Conservation (phyloP, 2,797 vertebrate species). For the Phoebastria nigripes region DNA sequence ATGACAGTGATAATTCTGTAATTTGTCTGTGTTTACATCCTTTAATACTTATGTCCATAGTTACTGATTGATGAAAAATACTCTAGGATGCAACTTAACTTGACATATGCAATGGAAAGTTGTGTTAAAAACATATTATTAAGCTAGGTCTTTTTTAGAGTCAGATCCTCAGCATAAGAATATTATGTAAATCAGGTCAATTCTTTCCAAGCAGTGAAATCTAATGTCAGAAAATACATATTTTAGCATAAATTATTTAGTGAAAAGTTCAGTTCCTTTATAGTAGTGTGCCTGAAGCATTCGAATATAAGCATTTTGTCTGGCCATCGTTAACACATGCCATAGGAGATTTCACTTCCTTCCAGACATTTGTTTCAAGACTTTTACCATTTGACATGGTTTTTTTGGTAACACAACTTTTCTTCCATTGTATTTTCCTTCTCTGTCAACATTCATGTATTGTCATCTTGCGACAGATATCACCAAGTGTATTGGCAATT, state of each 20-base stretch:
- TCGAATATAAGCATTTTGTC: conserved; percentile 46
- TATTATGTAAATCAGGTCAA: conserved; percentile 77
- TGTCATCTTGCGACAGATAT: not conserved
- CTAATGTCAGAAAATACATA: conserved; percentile 82
- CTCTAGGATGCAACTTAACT: conserved; percentile 11
- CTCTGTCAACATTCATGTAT: not conserved
- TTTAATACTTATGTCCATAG: not conserved
- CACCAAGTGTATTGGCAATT: not conserved
- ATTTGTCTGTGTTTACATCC: conserved; percentile 22
- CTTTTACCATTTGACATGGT: not conserved
- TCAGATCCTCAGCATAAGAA: conserved; percentile 63
- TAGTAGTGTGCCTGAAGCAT: conserved; percentile 54
- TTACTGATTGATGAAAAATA: conserved; percentile 41
- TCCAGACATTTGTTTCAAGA: not conserved
- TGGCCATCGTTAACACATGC: conserved; percentile 40
- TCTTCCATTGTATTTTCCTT: not conserved
- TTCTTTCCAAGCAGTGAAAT: conserved; percentile 75
- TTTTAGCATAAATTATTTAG: conserved; percentile 81
- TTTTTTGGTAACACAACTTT: not conserved
- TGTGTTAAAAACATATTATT: conserved; percentile 66
- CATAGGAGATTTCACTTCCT: conserved; percentile 51
- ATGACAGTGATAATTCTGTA: conserved; percentile 32
- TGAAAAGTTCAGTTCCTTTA: conserved; percentile 78
- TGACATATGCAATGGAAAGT: conserved; percentile 51
- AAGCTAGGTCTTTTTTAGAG: conserved; percentile 55